Evolutionary conservation across 2,888 invertebrate species (phyloP).

Genomic region (Caenorhabditis imperialis): DNA sequence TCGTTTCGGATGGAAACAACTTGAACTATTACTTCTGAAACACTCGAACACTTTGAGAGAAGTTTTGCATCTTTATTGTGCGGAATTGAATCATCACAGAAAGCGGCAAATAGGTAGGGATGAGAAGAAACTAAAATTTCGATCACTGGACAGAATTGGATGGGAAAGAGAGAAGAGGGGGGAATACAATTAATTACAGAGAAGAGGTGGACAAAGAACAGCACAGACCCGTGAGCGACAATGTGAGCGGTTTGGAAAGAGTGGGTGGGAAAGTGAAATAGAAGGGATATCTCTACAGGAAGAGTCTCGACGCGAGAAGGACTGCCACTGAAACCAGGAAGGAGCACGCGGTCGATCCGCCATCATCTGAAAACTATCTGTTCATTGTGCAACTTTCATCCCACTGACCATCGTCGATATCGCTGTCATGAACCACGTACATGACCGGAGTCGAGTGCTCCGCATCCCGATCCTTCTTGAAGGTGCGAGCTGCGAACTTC

Average conservation of each 20-base stretch:
- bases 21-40: no score
- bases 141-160: conserved; percentile 36
- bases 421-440: conserved; percentile 69
- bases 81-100: conserved; percentile 35
- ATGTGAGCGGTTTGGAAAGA: conserved; percentile 47
- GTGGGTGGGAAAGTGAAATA: conserved; percentile 16
- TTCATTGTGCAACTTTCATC: background rate
- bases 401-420: conserved; percentile 51
- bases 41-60: no score
- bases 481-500: conserved; percentile 65
- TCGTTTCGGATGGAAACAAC: no score
- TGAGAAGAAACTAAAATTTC: conserved; percentile 18
- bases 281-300: conserved; percentile 4
- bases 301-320: conserved; percentile 69
- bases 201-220: conserved; percentile 18
- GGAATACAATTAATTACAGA: conserved; percentile 8
- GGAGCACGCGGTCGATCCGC: conserved; percentile 31
- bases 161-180: conserved; percentile 4
- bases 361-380: conserved; percentile 42
- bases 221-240: conserved; percentile 32
- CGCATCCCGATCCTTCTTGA: conserved; percentile 45
- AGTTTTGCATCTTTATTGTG: no score
- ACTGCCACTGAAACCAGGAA: conserved; percentile 27
- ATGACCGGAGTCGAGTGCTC: conserved; percentile 65
- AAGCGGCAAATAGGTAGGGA: conserved; percentile 16